Evolutionary conservation across 1,140 invertebrate genomes (phyloP), one percentile per base, ranked within the genome.

Genomic region (Neodiprion virginianus): DNA sequence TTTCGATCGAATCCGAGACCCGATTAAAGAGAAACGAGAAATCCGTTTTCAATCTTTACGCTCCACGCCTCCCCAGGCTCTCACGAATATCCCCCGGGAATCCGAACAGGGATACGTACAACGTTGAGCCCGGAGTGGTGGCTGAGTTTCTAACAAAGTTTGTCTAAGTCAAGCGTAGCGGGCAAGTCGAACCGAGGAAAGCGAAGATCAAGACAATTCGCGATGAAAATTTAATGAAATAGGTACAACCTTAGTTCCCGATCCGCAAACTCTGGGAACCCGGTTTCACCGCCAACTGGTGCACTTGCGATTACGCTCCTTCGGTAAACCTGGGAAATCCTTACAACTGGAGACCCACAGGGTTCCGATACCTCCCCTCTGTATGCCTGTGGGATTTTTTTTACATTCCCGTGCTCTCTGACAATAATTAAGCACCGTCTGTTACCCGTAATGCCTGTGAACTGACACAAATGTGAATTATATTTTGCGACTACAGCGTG

Each of bases 191-290:
- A 61, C 7, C 50, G 49, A 49, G 48, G 73, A 72, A 70, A 77
- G 40, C 70, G n/a, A 53, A 69, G 67, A 69, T 69, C 67, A 69
- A 75, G 80, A 80, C 77, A 79, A 82, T 77, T 73, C 65, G 9
- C 71, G 69, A 10, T 83, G 73, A 82, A 83, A 83, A 28, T 82
- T 83, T 83, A 81, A 83, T 83, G 80, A 79, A 78, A 76, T 67
- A 71, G 28, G 28, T 40, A 40, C 5, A 40, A 40, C 28, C 28
- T 40, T 40, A 40, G 28, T 40, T 40, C 28, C 28, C 28, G 28
- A 40, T 40, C 28, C 28, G 2, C 28, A 40, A 61, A 61, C 53
- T 61, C n/a, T 8, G 53, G n/a, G 53, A 9, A 12, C n/a, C 11
- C 53, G 53, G 11, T 61, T 61, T 61, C 53, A 61, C 53, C n/a